Evolutionary conservation across 1,140 invertebrate species (phyloP).

Genomic region (Drosophila lowei): DNA sequence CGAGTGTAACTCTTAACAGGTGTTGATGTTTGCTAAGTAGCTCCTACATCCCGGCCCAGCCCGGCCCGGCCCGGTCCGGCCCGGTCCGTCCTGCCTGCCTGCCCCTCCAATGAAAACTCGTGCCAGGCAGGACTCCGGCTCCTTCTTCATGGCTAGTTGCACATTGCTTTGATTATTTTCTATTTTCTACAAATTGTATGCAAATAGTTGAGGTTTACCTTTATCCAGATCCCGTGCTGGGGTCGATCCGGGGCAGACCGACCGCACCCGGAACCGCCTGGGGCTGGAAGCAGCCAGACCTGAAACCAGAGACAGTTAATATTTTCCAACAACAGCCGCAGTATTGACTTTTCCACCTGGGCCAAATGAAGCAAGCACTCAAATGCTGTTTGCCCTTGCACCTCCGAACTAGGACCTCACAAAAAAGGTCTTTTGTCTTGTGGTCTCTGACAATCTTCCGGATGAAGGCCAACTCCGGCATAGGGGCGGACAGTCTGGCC

Average conservation of each 20-base stretch:
- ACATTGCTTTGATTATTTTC: constrained; percentile 79
- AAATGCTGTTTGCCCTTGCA: constrained; percentile 20
- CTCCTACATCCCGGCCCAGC: constrained; percentile 6
- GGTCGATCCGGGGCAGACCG: not conserved
- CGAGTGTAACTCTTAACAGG: constrained; percentile 67
- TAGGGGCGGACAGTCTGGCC: constrained; percentile 1
- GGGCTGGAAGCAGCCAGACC: not conserved
- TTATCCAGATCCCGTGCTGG: constrained; percentile 5
- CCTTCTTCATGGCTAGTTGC: constrained; percentile 53
- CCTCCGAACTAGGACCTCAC: not conserved
- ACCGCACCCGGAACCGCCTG: not conserved
- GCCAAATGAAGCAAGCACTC: constrained; percentile 44
- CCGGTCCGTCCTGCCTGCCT: not conserved
- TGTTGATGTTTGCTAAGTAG: constrained; percentile 81
- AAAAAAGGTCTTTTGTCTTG: constrained; percentile 18
- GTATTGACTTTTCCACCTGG: constrained; percentile 75
- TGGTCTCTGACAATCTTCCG: constrained; percentile 3
- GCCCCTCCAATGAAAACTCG: not conserved
- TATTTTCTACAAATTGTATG: constrained; percentile 76
- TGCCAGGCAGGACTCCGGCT: not conserved
- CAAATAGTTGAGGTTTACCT: constrained; percentile 71
- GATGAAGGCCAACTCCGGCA: constrained; percentile 15
- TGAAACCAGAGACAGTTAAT: constrained; percentile 66
- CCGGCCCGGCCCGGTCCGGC: not conserved
- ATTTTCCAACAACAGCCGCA: constrained; percentile 69